Conservation (phyloP, 2,888 invertebrate species). For the Eristalis arbustorum region DNA sequence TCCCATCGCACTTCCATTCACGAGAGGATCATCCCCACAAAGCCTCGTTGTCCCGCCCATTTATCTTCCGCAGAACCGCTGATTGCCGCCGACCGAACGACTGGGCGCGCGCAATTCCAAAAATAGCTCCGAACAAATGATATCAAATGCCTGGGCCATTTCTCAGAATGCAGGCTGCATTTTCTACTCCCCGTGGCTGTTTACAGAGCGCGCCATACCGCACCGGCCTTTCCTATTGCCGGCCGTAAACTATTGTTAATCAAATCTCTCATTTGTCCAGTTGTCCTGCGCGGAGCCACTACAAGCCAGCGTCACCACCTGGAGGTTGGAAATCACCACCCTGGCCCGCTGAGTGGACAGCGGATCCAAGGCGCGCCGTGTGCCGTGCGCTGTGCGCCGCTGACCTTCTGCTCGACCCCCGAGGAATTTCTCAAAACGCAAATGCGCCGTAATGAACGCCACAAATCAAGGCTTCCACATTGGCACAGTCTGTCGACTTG, state of each 20-base stretch:
- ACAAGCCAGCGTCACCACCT: constrained; percentile 31
- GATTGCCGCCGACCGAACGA: constrained; percentile 39
- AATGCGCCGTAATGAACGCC: constrained; percentile 64
- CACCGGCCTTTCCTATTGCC: constrained; percentile 51
- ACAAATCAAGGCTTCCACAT: constrained; percentile 67
- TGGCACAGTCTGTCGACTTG: constrained; percentile 1
- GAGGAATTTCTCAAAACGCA: constrained; percentile 62
- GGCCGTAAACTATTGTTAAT: constrained; percentile 66
- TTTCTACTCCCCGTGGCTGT: constrained; percentile 43
- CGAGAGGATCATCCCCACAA: constrained; percentile 7
- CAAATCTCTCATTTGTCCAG: constrained; percentile 70
- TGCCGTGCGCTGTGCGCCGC: constrained; percentile 3
- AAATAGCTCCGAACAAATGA: constrained; percentile 66
- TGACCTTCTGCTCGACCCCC: constrained; percentile 65
- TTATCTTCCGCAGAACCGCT: constrained; percentile 33
- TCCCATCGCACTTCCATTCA: not conserved
- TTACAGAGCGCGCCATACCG: constrained; percentile 58
- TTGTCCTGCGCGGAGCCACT: constrained; percentile 38
- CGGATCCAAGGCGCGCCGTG: constrained; percentile 31
- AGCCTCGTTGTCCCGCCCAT: constrained; percentile 18
- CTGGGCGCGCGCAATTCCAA: constrained; percentile 45
- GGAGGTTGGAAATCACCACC: constrained; percentile 59
- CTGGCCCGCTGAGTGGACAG: constrained; percentile 43
- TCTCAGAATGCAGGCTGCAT: constrained; percentile 53
- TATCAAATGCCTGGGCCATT: constrained; percentile 63